A percentile compares a stretch with the other conserved stretches of the same genome.
Conservation (phyloP, 2,888 invertebrate genomes). For the Hyposoter didymator region DNA sequence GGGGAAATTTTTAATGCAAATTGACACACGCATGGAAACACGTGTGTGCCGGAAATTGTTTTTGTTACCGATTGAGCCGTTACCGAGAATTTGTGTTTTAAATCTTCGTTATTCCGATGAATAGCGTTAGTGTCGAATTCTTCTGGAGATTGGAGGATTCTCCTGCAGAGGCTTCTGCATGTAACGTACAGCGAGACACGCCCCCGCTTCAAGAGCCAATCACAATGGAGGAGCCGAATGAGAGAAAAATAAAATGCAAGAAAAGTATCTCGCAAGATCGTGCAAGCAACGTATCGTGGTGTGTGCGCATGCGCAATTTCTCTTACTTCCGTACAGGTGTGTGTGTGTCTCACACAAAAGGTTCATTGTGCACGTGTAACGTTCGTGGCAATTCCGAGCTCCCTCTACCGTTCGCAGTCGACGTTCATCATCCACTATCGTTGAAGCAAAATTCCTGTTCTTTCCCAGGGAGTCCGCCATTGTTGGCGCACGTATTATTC, state of each 20-base stretch:
- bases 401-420: conserved; percentile 72
- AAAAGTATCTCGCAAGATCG: conserved; percentile 6
- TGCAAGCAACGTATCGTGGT: not conserved
- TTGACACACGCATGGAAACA: not conserved
- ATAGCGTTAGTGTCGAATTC: not conserved
- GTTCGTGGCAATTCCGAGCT: conserved; percentile 65
- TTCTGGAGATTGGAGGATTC: too few species aligned
- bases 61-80: not conserved
- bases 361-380: conserved; percentile 65
- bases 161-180: not conserved
- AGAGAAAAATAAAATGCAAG: not conserved
- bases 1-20: too few species aligned
- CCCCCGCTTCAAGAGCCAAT: not conserved
- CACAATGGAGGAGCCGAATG: not conserved
- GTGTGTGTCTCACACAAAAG: conserved; percentile 54
- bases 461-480: conserved; percentile 95
- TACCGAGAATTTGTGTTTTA: not conserved
- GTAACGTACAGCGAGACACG: conserved; percentile 6
- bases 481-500: conserved; percentile 92
- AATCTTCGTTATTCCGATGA: not conserved
- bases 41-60: not conserved
- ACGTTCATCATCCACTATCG: conserved; percentile 62
- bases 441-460: conserved; percentile 80
- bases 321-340: not conserved
- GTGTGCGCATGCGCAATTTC: conserved; percentile 66